Base-by-base conservation (phyloP, 2,888 invertebrate genomes). In the Melipona beecheii region DNA sequence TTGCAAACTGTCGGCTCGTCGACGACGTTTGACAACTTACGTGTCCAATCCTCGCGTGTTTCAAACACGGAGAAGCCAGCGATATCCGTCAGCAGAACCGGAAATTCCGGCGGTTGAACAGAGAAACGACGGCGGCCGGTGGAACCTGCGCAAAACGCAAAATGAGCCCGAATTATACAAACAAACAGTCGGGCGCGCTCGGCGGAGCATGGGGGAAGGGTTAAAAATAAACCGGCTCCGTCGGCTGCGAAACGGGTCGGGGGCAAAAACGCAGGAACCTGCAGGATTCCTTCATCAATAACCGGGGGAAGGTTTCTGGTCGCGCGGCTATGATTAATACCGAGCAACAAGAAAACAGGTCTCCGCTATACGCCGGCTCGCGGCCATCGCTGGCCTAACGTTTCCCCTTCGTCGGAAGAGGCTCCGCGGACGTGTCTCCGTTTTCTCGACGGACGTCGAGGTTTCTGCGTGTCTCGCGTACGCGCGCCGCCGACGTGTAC, bases 381-480 rank as follows among this genome's bases (percentile, higher is more conserved):
- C 66, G 43, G 79, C 60, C 62, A 54, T 43, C 21, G 43, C 58
- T 43, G 49, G 60, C 43, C 81, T 27, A 76, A 65, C 85, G 50
- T 88, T 83, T 83, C 54, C 70, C 66, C 70, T 52, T 68, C 60
- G 64, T 75, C 69, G 43, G 80, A 19, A 21, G 27, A 19, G 27
- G 21, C 9, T 52, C 21, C 52, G 43, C 31, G 65, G 36, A n/a
- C 71, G 56, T 81, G 56, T 81, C 56, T 50, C 56, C 70, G 69
- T 58, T 58, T 50, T 43, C 54, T n/a, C 68, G 68, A 68, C 75
- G 78, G 71, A 74, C 74, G 74, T 81, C 78, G 71, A 43, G 75
- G 73, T 78, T 75, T 83, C 82, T 82, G 86, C 86, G 79, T 81
- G 78, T 86, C 43, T 43, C 80, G 78, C n/a, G 85, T 9, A 43